Evolutionary conservation across 2,888 invertebrate genomes (phyloP), one percentile per base, ranked within the genome.

Genomic region (Drosophila phalerata): DNA sequence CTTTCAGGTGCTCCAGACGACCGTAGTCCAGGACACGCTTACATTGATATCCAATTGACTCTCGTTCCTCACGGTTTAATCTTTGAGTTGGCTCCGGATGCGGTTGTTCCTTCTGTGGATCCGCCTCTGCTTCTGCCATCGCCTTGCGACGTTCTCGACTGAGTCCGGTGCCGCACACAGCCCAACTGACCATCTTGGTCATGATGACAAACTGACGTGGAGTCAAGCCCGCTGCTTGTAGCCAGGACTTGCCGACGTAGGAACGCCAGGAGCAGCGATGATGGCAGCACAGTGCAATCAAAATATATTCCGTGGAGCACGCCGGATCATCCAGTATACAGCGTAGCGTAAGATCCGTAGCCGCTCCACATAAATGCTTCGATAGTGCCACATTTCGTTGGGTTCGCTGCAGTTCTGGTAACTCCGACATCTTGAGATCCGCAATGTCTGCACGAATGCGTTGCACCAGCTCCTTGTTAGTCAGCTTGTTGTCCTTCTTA

Each of bases 201-300:
- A 98, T 94, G 28, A 97, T 93, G 77, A 95, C 94, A 91, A 98
- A 96, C 60, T 97, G 96, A 1, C 94, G 93, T 0, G 92, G 92
- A 0, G 90, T 92, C 34, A 97, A 93, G 3, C 94, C 94, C 68
- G 94, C 91, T 47, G 93, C 92, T 73, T 92, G 81, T 45, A 96
- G 93, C 90, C 95, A 96, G 2, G 93, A 79, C 83, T 95, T 95
- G 0, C 96, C 96, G 2, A 95, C 94, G 92, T 96, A 97, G 0
- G 94, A 92, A 17, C 91, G 92, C 94, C 95, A 96, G 43, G 94
- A 94, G 91, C 97, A 97, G 77, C 96, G 94, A 93, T 98, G 98
- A 92, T 98, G 98, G 91, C 98, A 98, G 92, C 98, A 98, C 22
- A 97, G 94, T 3, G 98, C 97, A 90, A 98, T 94, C 61, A 96